phyloP scores from a whole-genome alignment of 2,888 invertebrate species.

The Lymantria dispar region DNA sequence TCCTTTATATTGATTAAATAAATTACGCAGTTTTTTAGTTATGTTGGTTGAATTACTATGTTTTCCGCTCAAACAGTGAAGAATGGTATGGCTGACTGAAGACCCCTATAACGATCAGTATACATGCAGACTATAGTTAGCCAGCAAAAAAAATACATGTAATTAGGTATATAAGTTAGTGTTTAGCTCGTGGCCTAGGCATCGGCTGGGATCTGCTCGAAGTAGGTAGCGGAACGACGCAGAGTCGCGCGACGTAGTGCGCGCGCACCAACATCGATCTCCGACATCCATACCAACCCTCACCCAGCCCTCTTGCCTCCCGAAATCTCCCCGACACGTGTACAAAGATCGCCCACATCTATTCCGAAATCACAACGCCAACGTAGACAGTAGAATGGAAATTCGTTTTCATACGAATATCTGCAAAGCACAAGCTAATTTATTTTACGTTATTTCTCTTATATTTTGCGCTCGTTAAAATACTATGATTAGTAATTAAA shows the following conservation, averaged over 20 bases:
- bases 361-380: conserved; percentile 36
- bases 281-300: conserved; percentile 37
- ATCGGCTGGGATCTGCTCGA: conserved; percentile 48
- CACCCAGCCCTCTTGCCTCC: conserved; percentile 25
- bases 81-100: too few species aligned
- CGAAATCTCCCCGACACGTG: conserved; percentile 44
- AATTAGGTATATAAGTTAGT: conserved; percentile 12
- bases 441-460: too few species aligned
- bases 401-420: too few species aligned
- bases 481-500: too few species aligned
- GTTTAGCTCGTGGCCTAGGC: conserved; percentile 28
- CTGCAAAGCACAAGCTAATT: too few species aligned
- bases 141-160: background rate
- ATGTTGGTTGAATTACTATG: too few species aligned
- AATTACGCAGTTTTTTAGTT: too few species aligned
- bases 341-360: conserved; percentile 50
- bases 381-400: background rate
- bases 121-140: too few species aligned
- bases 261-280: conserved; percentile 72
- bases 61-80: too few species aligned
- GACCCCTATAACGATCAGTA: too few species aligned
- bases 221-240: conserved; percentile 38
- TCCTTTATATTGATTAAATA: too few species aligned
- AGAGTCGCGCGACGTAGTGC: conserved; percentile 40
- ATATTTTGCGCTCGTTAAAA: too few species aligned